Evolutionary conservation across 2,797 vertebrate genomes (phyloP).

Genomic region (Platyrinchus mystaceus): DNA sequence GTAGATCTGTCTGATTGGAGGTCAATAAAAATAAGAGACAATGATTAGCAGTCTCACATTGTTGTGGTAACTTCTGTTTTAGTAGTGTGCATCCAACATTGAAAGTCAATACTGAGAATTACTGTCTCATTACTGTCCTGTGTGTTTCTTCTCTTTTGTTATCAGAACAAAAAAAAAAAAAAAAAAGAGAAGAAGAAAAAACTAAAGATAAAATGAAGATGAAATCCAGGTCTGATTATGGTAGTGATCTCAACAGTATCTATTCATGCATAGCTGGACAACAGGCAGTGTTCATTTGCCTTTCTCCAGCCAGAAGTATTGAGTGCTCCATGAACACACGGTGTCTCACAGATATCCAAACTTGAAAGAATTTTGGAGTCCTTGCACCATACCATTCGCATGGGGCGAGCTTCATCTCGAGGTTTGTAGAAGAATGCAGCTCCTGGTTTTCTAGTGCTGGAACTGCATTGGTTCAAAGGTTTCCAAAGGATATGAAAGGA

Average conservation of each 20-base stretch:
- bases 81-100: not conserved
- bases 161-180: not conserved
- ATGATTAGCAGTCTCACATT: not conserved
- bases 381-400: not conserved
- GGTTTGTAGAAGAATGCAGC: not conserved
- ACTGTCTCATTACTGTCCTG: not conserved
- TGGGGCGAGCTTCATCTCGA: fast-evolving
- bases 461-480: not conserved
- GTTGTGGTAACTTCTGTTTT: not conserved
- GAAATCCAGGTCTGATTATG: not conserved
- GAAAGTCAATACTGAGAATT: not conserved
- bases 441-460: not conserved
- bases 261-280: not conserved
- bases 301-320: not conserved
- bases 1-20: not conserved
- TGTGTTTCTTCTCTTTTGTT: not conserved
- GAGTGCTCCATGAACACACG: fast-evolving
- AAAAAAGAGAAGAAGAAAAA: not conserved
- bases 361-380: not conserved
- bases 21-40: not conserved
- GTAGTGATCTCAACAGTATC: not conserved
- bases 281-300: not conserved
- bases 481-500: not conserved
- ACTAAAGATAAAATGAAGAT: not conserved
- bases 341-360: not conserved